Evolutionary conservation across 2,888 invertebrate genomes (phyloP), one percentile per base, ranked within the genome.

Genomic region (Pedicia rivosa): DNA sequence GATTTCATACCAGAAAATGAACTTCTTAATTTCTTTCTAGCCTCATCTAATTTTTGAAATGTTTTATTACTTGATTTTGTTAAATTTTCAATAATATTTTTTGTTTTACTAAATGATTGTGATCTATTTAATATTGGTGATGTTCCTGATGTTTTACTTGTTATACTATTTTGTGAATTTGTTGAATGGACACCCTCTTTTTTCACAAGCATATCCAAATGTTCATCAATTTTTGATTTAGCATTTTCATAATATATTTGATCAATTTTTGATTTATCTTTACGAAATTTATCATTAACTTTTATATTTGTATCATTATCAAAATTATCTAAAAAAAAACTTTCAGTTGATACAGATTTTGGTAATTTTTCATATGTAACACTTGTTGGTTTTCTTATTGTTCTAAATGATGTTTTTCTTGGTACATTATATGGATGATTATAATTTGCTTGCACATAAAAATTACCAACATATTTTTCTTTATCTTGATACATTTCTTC

Each of bases 291-390:
- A 10, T 16, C 10, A n/a, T n/a, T 25, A 26, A 24, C 5, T 16
- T 5, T 10, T 26, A 15, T 3, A 7, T 30, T n/a, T 3, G 7
- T 2, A 4, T 22, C 26, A 14, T 25, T 22, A 4, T 16, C n/a
- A 10, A 51, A 53, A 24, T 57, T 53, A 45, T 57, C 53, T 47
- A 56, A 55, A 39, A 59, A 59, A 46, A 59, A 59, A 41, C 59
- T 60, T 42, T 59, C 59, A 9, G 52, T 59, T 19, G 60, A 60
- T 40, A 54, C 51, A 12, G 60, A 59, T 43, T 56, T 57, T 40
- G 50, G 51, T 3, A 20, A 13, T 17, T 10, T 17, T 4, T n/a
- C 6, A 5, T 20, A 32, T 8, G 19, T 5, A 22, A 32, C 17
- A 22, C 20, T 20, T 17, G 32, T 32, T 22, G 32, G 32, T 13